Evolutionary conservation across 2,888 invertebrate species (phyloP), one percentile per base, ranked within the genome.

Genomic region (Amphipyra berbera): DNA sequence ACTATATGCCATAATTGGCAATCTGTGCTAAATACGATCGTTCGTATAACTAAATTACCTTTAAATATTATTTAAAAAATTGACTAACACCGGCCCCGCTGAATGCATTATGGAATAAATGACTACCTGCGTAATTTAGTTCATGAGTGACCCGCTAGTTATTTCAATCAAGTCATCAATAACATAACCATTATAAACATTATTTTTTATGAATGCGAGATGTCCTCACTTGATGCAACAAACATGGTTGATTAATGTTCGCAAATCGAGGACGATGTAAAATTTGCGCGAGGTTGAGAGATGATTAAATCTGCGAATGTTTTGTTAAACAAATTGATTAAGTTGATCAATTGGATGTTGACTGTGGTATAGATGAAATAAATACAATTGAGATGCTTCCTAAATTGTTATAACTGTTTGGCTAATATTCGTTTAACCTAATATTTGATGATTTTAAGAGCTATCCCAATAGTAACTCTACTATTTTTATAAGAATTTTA

Each of bases 121-220:
- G 41, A 75, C 71, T 68, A 42, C 52, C 46, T 41, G 33, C 60
- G 64, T 75, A 59, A 79, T 78, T 78, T 68, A 65, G 73, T 64
- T 68, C 52, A 70, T 58, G 64, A 77, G 61, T 69, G 71, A 56
- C 57, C 67, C 48, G 65, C 48, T 63, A 60, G 40, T 58, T 73
- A 59, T 66, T 75, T 74, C 68, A 63, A 71, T 74, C 57, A 61
- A 44, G 65, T 77, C 68, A 81, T 80, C 70, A 76, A 76, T 81
- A 65, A 77, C 57, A 61, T 57, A 68, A 64, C 63, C 49, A 66
- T 62, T 65, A 67, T 70, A 60, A 76, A 73, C 76, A 68, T 72
- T 73, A 65, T 57, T 61, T 57, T 53, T 54, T 57, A 70, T 76
- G 76, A 82, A 80, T 68, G 66, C 73, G 44, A 56, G 68, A 80